phyloP scores from a whole-genome alignment of 35 echinoderm and acorn worm genomes.

The Hemicentrotus pulcherrimus region DNA sequence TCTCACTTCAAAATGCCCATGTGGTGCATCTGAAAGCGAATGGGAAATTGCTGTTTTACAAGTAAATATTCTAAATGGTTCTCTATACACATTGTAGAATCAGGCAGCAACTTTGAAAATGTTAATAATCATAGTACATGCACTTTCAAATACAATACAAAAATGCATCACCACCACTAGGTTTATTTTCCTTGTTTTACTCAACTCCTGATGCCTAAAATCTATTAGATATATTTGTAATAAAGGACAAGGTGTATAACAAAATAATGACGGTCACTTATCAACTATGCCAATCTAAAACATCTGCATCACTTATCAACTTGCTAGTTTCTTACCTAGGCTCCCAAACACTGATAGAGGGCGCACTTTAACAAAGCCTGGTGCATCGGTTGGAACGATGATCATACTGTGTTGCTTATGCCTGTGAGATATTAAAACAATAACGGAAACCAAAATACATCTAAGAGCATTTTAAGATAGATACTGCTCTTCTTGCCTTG shows the following conservation, averaged over 20 bases:
- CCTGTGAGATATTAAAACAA: constrained; percentile 45
- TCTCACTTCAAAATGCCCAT: constrained; percentile 90
- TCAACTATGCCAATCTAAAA: too few species aligned
- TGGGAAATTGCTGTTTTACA: not conserved
- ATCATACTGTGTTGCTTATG: constrained; percentile 96
- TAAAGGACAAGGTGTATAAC: too few species aligned
- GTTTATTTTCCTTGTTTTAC: too few species aligned
- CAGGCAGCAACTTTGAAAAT: not conserved
- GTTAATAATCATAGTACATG: not conserved
- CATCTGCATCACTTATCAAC: not conserved
- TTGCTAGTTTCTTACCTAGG: constrained; percentile 61
- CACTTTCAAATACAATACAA: too few species aligned
- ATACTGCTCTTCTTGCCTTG: not conserved
- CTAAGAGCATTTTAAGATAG: not conserved
- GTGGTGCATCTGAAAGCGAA: constrained; percentile 78
- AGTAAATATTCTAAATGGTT: not conserved
- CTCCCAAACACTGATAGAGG: constrained; percentile 78
- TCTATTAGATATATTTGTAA: too few species aligned
- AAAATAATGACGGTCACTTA: too few species aligned
- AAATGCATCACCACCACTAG: too few species aligned
- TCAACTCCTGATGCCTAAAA: too few species aligned
- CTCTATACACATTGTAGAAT: not conserved
- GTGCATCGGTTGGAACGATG: constrained; percentile 77
- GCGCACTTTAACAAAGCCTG: constrained; percentile 82
- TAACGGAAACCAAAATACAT: not conserved